Base-by-base conservation (phyloP, 2,113 vertebrate species). In the Bufo bufo region DNA sequence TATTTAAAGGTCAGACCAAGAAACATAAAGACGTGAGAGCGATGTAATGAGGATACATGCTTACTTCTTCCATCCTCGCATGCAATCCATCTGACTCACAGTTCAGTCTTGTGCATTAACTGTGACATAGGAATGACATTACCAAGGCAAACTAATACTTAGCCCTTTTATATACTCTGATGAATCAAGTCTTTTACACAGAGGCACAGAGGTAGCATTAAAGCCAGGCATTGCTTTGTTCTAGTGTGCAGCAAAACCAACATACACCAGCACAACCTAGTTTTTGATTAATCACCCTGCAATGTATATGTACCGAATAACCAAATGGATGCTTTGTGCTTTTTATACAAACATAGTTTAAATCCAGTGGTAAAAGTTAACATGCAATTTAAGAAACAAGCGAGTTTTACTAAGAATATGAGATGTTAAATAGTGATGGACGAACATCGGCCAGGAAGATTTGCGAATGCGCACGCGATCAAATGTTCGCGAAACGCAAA, bases 111-210 rank as follows among this genome's bases (percentile, higher is more conserved):
- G 52, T 82, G 45, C 59, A 83, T 83, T 88, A 77, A 33, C 71
- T 49, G 81, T 82, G 79, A 74, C 66, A 87, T 45, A 61, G 54
- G 19, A 74, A 81, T 87, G 12, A 33, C 33, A 33, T 33, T 33
- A 33, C 33, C 33, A 33, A 33, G 33, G 33, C 33, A 33, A 33
- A 33, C 33, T 33, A 33, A 33, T 33, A 33, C 33, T 33, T 33
- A 33, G 33, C 33, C 33, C 33, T 33, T 33, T 33, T 33, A 33
- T 33, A 33, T 33, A 33, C 33, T 33, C 33, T 33, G 56, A 77
- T 83, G 87, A 88, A 88, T 83, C 87, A 75, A 71, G 69, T 77
- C 80, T 88, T 88, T 83, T 83, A 88, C 71, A 52, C 54, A 52
- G 47, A 49, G 56, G 69, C 56, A 88, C 79, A 88, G 80, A 84